Evolutionary conservation across 2,797 vertebrate species (phyloP).

Genomic region (Nasua narica): DNA sequence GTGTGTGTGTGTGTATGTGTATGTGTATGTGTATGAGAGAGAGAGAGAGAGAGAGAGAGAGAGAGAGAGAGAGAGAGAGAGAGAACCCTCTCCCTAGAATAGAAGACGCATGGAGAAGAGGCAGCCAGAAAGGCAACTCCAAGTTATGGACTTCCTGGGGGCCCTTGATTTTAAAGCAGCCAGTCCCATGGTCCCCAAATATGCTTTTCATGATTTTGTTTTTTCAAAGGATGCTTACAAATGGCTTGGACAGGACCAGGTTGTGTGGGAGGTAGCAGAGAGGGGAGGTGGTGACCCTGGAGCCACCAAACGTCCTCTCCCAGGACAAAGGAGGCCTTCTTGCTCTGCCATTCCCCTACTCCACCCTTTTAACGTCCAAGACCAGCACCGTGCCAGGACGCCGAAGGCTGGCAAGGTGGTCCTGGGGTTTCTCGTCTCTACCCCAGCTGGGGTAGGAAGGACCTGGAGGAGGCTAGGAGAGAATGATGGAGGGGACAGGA

Average conservation of each 20-base stretch:
- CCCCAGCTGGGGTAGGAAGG: neutral
- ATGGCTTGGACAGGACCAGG: neutral
- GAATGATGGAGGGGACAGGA: neutral
- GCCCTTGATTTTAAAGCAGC: neutral
- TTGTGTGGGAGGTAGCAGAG: neutral
- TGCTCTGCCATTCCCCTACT: constrained; percentile 80
- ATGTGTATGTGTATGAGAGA: neutral
- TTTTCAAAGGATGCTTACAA: neutral
- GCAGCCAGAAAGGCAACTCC: neutral
- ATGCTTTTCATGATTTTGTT: neutral
- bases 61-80: neutral
- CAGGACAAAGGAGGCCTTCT: constrained; percentile 86
- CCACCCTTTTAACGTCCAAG: neutral
- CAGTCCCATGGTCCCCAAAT: neutral
- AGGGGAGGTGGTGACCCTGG: neutral
- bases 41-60: neutral
- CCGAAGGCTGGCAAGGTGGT: neutral
- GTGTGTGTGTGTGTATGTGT: neutral
- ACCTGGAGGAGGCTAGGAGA: neutral
- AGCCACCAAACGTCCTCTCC: neutral
- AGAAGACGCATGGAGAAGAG: neutral
- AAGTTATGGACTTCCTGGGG: neutral
- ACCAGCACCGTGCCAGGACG: neutral
- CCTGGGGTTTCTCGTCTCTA: neutral
- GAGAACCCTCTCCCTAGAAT: neutral